A percentile compares a stretch with the other conserved stretches of the same genome.
Conservation (phyloP, 2,113 vertebrate species). For the Lepisosteus osseus region DNA sequence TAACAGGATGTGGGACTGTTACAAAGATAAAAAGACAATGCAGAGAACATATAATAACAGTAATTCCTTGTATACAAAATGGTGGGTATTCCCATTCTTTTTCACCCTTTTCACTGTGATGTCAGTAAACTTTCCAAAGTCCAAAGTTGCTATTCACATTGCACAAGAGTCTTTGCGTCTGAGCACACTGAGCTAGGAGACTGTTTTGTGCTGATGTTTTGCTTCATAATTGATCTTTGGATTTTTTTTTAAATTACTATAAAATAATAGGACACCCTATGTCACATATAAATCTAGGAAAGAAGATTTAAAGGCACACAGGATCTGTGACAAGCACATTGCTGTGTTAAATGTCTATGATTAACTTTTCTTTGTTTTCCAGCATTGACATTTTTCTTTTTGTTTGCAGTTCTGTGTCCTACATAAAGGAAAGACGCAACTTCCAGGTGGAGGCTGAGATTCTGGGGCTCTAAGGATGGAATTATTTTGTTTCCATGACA, state of each 20-base stretch:
- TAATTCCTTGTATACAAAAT: too few species aligned
- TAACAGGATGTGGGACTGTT: too few species aligned
- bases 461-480: constrained; percentile 29
- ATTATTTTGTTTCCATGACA: constrained; percentile 18
- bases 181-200: too few species aligned
- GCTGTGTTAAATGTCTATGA: background rate
- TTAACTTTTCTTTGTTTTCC: constrained; percentile 29
- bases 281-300: constrained; percentile 11
- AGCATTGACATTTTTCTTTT: background rate
- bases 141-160: too few species aligned
- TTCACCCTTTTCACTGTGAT: too few species aligned
- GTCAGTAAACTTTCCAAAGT: too few species aligned
- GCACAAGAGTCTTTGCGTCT: too few species aligned
- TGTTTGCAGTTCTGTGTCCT: constrained; percentile 68
- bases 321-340: background rate
- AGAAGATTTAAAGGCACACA: background rate
- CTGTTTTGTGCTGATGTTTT: too few species aligned
- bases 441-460: background rate
- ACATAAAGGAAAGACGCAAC: constrained; percentile 44
- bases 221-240: too few species aligned
- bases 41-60: too few species aligned
- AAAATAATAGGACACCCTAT: background rate
- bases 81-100: too few species aligned
- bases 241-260: background rate
- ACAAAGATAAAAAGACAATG: too few species aligned